These are phyloP conservation scores for Tiliacea citrago DNA, from an alignment of 2,888 invertebrate species.

Conservation along the genomic window DNA sequence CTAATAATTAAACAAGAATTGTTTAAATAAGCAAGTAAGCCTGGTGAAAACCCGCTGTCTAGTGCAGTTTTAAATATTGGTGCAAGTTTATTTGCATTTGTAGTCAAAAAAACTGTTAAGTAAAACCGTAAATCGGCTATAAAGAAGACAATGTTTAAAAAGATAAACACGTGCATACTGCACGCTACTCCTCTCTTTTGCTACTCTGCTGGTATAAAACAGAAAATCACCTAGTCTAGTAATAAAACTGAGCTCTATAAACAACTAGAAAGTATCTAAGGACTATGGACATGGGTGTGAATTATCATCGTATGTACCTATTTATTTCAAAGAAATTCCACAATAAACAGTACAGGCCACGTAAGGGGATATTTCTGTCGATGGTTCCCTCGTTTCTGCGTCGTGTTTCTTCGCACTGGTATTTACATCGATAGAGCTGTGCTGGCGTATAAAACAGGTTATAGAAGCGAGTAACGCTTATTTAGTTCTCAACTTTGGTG, in stretches of 20 bases:
- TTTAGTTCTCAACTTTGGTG: slow-evolving; percentile 88
- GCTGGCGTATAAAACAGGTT: slow-evolving; percentile 89
- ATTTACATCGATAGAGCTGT: slow-evolving; percentile 84
- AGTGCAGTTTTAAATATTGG: not conserved
- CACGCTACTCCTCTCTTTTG: no score
- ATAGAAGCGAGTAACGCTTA: slow-evolving; percentile 87
- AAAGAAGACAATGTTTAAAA: slow-evolving; percentile 25
- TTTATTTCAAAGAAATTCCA: slow-evolving; percentile 72
- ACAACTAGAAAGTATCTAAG: slow-evolving; percentile 30
- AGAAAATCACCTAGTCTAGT: slow-evolving; percentile 5
- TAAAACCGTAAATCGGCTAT: slow-evolving; percentile 20
- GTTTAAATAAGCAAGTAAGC: not conserved
- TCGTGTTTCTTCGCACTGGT: slow-evolving; percentile 86
- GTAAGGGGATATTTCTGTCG: slow-evolving; percentile 88
- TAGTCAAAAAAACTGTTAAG: not conserved
- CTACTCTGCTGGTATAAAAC: slow-evolving; percentile 15
- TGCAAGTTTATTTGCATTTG: no score
- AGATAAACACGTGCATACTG: slow-evolving; percentile 24
- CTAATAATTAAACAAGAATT: not conserved
- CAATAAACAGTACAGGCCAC: slow-evolving; percentile 75
- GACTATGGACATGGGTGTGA: slow-evolving; percentile 36
- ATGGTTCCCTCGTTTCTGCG: slow-evolving; percentile 83
- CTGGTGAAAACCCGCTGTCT: not conserved
- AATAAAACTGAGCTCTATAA: slow-evolving; percentile 38
- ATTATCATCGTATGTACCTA: slow-evolving; percentile 36